phyloP scores from a whole-genome alignment of 2,797 vertebrate species.

The Neomorphus geoffroyi region DNA sequence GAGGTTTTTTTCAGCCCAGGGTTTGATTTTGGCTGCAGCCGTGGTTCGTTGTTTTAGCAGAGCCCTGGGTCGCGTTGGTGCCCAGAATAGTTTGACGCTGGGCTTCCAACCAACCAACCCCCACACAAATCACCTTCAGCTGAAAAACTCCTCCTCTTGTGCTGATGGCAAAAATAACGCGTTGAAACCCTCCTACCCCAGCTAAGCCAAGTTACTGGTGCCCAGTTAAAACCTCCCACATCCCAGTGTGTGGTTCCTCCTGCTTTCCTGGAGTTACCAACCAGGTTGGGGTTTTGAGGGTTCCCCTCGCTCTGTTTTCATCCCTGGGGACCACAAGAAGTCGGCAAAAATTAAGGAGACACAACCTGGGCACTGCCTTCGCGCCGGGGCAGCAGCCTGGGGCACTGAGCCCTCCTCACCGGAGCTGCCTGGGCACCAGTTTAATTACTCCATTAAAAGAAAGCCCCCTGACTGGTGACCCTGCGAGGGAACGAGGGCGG shows the following conservation, averaged over 20 bases:
- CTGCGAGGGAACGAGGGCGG: neutral
- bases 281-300: neutral
- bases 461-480: neutral
- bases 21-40: fast-evolving
- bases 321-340: neutral
- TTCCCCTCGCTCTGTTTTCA: neutral
- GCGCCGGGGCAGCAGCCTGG: neutral
- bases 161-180: neutral
- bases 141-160: neutral
- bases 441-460: neutral
- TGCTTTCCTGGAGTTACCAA: neutral
- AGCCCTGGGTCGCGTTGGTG: neutral
- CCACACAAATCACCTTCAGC: neutral
- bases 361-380: neutral
- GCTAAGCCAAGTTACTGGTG: neutral
- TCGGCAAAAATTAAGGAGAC: neutral
- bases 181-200: neutral
- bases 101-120: neutral
- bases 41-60: neutral
- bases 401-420: neutral
- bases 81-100: neutral
- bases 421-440: neutral
- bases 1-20: neutral
- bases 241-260: neutral
- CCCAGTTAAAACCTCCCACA: fast-evolving